A percentile compares a stretch with the other conserved stretches of the same genome.
These are phyloP conservation scores for Naja naja DNA, from an alignment of 2,113 vertebrate species.

Conservation along the genomic window DNA sequence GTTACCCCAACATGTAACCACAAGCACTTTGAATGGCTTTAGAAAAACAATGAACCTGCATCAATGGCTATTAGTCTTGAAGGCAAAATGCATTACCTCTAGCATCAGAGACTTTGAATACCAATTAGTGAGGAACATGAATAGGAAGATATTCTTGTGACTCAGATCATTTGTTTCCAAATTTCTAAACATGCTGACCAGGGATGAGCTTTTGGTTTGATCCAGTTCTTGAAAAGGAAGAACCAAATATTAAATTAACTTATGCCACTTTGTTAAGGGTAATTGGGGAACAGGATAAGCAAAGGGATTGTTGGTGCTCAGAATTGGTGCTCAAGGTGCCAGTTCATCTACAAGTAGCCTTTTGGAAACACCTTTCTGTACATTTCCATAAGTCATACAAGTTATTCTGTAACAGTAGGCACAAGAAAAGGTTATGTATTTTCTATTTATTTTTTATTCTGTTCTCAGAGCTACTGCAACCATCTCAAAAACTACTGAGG, in stretches of 20 bases:
- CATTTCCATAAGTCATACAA: neutral
- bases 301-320: neutral
- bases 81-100: neutral
- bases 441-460: neutral
- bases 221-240: neutral
- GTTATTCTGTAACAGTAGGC: neutral
- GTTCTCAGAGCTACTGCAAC: neutral
- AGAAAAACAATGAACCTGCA: neutral
- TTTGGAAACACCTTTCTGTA: neutral
- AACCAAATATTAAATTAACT: neutral
- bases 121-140: neutral
- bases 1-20: neutral
- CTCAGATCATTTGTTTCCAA: neutral
- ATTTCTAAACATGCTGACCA: neutral
- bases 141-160: neutral
- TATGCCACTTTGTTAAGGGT: neutral
- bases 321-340: neutral
- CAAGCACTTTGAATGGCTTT: neutral
- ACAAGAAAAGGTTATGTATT: neutral
- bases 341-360: neutral
- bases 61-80: neutral
- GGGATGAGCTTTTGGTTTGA: neutral
- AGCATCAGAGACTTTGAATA: neutral
- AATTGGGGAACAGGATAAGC: neutral
- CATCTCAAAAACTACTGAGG: neutral